Evolutionary conservation across 2,113 vertebrate genomes (phyloP).

Genomic region (Pontoporia blainvillei): DNA sequence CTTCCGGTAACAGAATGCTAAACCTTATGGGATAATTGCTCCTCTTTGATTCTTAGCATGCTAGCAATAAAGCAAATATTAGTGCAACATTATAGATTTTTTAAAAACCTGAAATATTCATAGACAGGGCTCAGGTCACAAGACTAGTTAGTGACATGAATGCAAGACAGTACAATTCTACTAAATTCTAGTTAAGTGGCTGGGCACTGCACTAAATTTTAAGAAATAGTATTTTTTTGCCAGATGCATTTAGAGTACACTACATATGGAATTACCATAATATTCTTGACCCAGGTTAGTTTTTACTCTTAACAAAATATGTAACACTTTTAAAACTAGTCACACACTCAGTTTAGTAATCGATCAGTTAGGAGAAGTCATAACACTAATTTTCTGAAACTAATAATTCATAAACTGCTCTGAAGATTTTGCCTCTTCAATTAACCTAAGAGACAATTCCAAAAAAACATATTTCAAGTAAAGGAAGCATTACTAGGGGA

Average conservation of each 20-base stretch:
- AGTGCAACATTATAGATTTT: not conserved
- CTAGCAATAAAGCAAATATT: not conserved
- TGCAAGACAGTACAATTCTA: not conserved
- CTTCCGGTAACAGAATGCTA: not conserved
- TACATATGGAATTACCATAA: not conserved
- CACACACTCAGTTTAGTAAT: not conserved
- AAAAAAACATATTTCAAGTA: not conserved
- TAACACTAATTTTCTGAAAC: not conserved
- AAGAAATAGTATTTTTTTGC: not conserved
- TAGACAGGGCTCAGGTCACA: not conserved
- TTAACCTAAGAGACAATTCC: not conserved
- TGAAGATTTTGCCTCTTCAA: not conserved
- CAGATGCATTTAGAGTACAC: not conserved
- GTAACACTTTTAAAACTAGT: not conserved
- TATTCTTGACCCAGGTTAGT: not conserved
- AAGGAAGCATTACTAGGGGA: not conserved
- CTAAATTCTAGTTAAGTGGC: not conserved
- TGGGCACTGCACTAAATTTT: not conserved
- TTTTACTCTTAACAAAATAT: not conserved
- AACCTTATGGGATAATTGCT: not conserved
- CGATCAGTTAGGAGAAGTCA: not conserved
- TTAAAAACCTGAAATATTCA: not conserved
- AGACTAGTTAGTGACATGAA: not conserved
- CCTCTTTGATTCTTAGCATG: not conserved
- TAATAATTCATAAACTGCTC: not conserved